Percentiles rank a stretch among this genome's conserved stretches.
Evolutionary conservation across 1,140 invertebrate species (phyloP).

Genomic region (Monochamus saltuarius): DNA sequence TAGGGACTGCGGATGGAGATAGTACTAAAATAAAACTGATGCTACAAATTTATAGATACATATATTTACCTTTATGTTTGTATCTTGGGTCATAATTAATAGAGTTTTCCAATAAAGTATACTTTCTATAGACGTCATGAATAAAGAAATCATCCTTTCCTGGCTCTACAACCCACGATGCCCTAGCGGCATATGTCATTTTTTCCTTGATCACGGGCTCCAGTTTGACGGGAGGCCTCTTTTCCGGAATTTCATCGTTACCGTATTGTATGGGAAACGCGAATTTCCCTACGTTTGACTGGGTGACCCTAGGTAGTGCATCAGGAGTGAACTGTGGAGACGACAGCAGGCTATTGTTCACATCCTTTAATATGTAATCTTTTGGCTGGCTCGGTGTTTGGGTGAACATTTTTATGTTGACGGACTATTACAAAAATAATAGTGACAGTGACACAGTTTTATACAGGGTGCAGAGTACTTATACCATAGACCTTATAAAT

Average conservation of each 20-base stretch:
- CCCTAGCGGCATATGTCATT: slow-evolving; percentile 51
- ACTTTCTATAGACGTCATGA: slow-evolving; percentile 53
- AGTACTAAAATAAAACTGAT: too few relatives aligned
- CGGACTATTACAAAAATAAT: neutral
- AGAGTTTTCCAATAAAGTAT: slow-evolving; percentile 47
- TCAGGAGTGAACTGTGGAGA: slow-evolving; percentile 39
- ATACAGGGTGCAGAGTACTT: too few relatives aligned
- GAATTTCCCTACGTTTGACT: slow-evolving; percentile 38
- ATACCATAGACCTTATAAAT: too few relatives aligned
- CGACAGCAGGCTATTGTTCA: slow-evolving; percentile 30
- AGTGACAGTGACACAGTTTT: too few relatives aligned
- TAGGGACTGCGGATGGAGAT: too few relatives aligned
- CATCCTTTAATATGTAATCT: slow-evolving; percentile 40
- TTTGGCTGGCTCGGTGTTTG: slow-evolving; percentile 42
- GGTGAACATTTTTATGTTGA: slow-evolving; percentile 41
- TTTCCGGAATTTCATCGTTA: slow-evolving; percentile 32
- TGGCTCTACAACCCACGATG: slow-evolving; percentile 56
- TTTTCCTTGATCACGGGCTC: slow-evolving; percentile 39
- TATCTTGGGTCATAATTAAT: slow-evolving; percentile 31
- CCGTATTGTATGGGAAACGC: slow-evolving; percentile 37
- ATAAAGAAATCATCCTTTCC: slow-evolving; percentile 54
- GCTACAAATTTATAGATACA: too few relatives aligned
- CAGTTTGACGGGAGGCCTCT: slow-evolving; percentile 21
- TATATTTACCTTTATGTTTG: slow-evolving; percentile 34
- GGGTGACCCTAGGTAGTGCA: slow-evolving; percentile 38